Evolutionary conservation across 1,140 invertebrate genomes (phyloP), one percentile per base, ranked within the genome.

Genomic region (Bathynomus jamesi): DNA sequence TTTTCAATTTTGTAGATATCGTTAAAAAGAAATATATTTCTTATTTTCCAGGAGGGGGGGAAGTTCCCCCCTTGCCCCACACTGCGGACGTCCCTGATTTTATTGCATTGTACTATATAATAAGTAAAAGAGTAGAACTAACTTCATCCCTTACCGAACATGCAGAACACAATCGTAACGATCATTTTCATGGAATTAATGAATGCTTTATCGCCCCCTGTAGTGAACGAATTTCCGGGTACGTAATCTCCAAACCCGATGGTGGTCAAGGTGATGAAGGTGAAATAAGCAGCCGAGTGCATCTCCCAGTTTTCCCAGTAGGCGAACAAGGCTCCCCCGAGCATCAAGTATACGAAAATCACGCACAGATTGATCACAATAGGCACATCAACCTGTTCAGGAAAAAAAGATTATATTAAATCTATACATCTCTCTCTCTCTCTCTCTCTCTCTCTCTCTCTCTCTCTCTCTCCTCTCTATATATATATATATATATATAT

Each of bases 161-260:
- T 75, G 25, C 86, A 78, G 76, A 85, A 87, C 29, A 85, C 74
- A 3, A 83, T 70, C 11, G 77, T 79, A n/a, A 65, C 80, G 11
- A 75, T 17, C 70, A 79, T 75, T 28, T 71, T 77, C 11, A 79
- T 25, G 27, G 61, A 25, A 11, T 85, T 83, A 17, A 81, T 79
- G 67, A 71, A 21, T 4, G 30, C 64, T 21, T 62, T 46, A 4
- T 60, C 72, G 21, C 63, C 65, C 40, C 24, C 24, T 7, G 30
- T 61, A n/a, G 53, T 68, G 74, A 71, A 76, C n/a, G 71, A 77
- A 1, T 61, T 70, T 10, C 83, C 85, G 10, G 84, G 84, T 5
- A 83, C 82, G 64, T 82, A 81, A 74, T 85, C 84, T 28, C 84
- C 84, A 69, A 85, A 85, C n/a, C 84, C 85, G 62, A 84, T 83